A percentile compares a stretch with the other conserved stretches of the same genome.
phyloP scores from a whole-genome alignment of 2,113 vertebrate genomes.

The Microtus ochrogaster region DNA sequence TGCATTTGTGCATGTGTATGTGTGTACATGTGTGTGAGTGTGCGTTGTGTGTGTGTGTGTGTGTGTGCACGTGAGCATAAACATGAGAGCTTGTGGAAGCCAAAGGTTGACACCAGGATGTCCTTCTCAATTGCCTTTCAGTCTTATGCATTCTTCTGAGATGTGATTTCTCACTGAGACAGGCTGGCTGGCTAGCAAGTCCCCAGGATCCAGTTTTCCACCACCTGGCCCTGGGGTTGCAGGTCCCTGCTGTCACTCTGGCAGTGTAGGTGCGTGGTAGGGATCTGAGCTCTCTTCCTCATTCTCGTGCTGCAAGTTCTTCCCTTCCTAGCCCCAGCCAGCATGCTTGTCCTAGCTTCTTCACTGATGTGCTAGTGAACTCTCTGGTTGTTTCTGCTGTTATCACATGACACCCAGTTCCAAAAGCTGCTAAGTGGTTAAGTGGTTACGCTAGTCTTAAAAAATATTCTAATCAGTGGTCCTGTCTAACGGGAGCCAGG shows the following conservation, averaged over 20 bases:
- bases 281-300: not conserved
- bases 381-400: not conserved
- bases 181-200: not conserved
- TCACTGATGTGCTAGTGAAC: not conserved
- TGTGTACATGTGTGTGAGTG: not conserved
- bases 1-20: not conserved
- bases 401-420: not conserved
- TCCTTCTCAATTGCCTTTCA: not conserved
- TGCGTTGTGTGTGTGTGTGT: not conserved
- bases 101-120: not conserved
- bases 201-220: not conserved
- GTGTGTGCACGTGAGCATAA: not conserved
- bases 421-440: not conserved
- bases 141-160: not conserved
- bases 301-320: not conserved
- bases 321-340: not conserved
- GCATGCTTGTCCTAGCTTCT: not conserved
- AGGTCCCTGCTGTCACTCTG: not conserved
- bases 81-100: not conserved
- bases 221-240: not conserved
- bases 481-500: not conserved
- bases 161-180: not conserved
- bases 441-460: not conserved
- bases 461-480: not conserved
- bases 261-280: not conserved